These are phyloP conservation scores for Porphyrio hochstetteri DNA, from an alignment of 2,113 vertebrate genomes.

Conservation along the genomic window DNA sequence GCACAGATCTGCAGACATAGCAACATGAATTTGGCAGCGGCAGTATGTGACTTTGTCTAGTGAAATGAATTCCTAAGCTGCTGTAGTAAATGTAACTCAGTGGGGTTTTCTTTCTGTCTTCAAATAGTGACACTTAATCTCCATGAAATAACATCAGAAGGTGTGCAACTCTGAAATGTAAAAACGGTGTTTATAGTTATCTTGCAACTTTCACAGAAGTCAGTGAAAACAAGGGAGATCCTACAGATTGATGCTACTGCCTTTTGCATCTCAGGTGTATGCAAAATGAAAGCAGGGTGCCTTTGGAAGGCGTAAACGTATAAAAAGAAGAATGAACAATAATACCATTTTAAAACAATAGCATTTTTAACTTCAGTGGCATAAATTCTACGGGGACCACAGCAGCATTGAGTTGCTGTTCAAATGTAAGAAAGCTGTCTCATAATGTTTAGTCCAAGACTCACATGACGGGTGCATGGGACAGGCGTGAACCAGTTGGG, in stretches of 20 bases:
- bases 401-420: background rate
- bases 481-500: rapidly evolving
- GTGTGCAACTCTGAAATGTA: background rate
- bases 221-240: background rate
- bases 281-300: background rate
- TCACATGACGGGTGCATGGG: background rate
- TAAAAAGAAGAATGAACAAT: background rate
- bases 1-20: background rate
- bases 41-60: background rate
- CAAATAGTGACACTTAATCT: background rate
- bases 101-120: background rate
- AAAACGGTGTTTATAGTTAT: background rate
- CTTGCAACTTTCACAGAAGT: background rate
- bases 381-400: background rate
- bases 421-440: background rate
- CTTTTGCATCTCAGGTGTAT: background rate
- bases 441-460: background rate
- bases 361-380: background rate
- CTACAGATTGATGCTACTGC: background rate
- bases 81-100: background rate
- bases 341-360: background rate
- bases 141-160: background rate
- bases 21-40: background rate
- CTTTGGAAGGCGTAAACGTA: background rate
- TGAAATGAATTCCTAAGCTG: background rate